These are phyloP conservation scores for Regulus satrapa DNA, from an alignment of 2,113 vertebrate genomes.

Conservation along the genomic window DNA sequence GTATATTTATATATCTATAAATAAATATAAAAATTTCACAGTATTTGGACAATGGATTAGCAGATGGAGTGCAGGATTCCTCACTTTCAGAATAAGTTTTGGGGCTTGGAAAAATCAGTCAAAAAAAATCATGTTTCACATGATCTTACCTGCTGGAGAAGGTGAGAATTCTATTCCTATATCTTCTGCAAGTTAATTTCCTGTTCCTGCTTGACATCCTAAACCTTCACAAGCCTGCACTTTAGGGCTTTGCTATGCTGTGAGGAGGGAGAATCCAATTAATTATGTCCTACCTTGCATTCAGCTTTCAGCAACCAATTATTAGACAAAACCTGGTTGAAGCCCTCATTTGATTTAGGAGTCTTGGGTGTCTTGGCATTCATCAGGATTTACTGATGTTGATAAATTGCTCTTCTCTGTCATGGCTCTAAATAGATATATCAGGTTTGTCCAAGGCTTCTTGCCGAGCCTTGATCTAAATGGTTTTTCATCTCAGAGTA, in stretches of 20 bases:
- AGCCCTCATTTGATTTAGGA: conserved; percentile 45
- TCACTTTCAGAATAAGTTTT: not conserved
- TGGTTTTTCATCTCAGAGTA: not conserved
- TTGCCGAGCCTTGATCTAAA: conserved; percentile 4
- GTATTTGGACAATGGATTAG: not conserved
- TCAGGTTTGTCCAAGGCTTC: conserved; percentile 9
- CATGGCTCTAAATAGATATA: conserved; percentile 23
- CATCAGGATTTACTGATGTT: conserved; percentile 44
- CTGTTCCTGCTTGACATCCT: not conserved
- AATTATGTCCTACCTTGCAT: not conserved
- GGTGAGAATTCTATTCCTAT: not conserved
- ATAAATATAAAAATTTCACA: not conserved
- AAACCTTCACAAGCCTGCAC: not conserved
- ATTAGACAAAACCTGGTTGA: conserved; percentile 31
- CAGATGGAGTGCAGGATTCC: not conserved
- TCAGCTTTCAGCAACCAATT: conserved; percentile 42
- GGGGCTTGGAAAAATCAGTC: not conserved
- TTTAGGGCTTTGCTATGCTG: not conserved
- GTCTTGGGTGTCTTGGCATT: conserved; percentile 29
- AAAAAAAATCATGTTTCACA: not conserved
- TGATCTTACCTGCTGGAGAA: not conserved
- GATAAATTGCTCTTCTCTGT: conserved; percentile 40
- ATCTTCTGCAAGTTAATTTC: not conserved
- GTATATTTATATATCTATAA: no score
- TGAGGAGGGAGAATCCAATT: conserved; percentile 8